Percentiles rank a stretch among this genome's conserved stretches.
These are phyloP conservation scores for Rhopalosiphum maidis DNA, from an alignment of 1,140 invertebrate genomes.

Conservation along the genomic window DNA sequence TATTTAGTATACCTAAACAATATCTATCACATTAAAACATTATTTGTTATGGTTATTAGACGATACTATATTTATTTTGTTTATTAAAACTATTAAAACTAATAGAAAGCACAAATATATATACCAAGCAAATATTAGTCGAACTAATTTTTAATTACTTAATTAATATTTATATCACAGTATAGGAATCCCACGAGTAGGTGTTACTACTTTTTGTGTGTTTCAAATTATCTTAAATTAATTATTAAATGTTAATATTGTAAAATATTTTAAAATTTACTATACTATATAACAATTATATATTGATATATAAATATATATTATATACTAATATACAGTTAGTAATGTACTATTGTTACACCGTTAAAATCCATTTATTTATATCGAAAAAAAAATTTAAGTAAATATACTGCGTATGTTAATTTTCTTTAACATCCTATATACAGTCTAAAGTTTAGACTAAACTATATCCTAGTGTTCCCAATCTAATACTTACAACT, in stretches of 20 bases:
- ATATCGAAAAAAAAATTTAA: conserved; percentile 34
- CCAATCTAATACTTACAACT: background rate
- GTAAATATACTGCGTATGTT: background rate
- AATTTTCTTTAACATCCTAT: background rate
- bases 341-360: conserved; percentile 37
- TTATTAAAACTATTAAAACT: background rate
- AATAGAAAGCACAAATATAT: conserved; percentile 2
- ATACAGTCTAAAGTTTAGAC: background rate
- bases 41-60: background rate
- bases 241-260: conserved; percentile 39
- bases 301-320: conserved; percentile 29
- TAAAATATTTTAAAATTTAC: conserved; percentile 30
- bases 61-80: background rate
- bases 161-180: background rate
- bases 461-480: background rate
- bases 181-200: background rate
- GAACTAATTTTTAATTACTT: conserved; percentile 4
- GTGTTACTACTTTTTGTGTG: conserved; percentile 36
- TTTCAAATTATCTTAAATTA: conserved; percentile 22
- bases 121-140: background rate
- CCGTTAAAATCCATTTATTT: conserved; percentile 40
- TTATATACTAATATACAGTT: conserved; percentile 13
- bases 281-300: conserved; percentile 35
- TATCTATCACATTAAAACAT: background rate
- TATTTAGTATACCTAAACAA: background rate